Evolutionary conservation across 2,888 invertebrate genomes (phyloP).

Genomic region (Ectemnius lituratus): DNA sequence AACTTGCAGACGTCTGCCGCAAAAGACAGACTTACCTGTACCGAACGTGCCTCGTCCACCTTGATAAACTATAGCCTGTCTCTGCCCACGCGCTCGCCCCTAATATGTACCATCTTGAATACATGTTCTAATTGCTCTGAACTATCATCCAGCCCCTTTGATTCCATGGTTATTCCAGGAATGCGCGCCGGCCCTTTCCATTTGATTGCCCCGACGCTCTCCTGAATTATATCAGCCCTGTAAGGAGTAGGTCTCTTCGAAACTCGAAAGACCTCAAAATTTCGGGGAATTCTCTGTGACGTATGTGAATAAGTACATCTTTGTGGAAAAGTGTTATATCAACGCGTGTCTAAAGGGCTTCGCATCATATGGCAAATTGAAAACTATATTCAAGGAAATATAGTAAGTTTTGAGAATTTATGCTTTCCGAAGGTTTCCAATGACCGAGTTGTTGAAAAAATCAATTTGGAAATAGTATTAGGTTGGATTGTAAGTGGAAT

Average conservation of each 20-base stretch:
- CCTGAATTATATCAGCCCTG: background rate
- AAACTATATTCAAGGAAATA: too few relatives aligned
- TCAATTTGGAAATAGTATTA: background rate
- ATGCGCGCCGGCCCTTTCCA: background rate
- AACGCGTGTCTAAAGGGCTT: too few relatives aligned
- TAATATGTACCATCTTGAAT: background rate
- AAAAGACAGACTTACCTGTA: slow-evolving; percentile 16
- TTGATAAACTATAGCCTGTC: slow-evolving; percentile 10
- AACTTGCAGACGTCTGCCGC: slow-evolving; percentile 36
- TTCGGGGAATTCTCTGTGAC: too few relatives aligned
- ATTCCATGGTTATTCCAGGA: background rate
- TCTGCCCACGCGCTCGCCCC: background rate
- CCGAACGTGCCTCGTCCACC: slow-evolving; percentile 5
- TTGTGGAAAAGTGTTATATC: too few relatives aligned
- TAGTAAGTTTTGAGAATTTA: too few relatives aligned
- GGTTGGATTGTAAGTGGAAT: slow-evolving; percentile 2
- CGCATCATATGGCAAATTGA: too few relatives aligned
- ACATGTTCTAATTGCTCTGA: background rate
- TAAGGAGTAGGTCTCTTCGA: too few relatives aligned
- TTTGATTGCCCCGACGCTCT: background rate
- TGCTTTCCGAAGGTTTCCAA: background rate
- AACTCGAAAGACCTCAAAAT: too few relatives aligned
- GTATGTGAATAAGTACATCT: too few relatives aligned
- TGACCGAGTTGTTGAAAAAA: too few relatives aligned
- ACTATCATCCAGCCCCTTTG: background rate